Evolutionary conservation across 2,888 invertebrate genomes (phyloP).

Genomic region (Netelia inedita): DNA sequence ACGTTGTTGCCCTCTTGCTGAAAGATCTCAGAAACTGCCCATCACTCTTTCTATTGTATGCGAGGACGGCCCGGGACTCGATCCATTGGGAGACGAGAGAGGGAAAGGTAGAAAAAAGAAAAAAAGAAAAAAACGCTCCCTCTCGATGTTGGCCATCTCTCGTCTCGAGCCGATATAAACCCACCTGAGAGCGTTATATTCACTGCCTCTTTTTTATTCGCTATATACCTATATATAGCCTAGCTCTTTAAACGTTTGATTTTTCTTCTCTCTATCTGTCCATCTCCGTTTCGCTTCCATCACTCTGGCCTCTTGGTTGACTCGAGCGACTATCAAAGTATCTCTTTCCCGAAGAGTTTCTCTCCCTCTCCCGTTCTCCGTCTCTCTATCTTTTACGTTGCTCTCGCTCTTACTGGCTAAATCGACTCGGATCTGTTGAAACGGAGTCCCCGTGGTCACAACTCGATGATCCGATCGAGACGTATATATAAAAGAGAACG

Average conservation of each 20-base stretch:
- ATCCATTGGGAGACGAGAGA: conserved; percentile 51
- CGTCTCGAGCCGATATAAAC: conserved; percentile 26
- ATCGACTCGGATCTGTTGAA: conserved; percentile 57
- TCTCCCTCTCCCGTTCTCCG: conserved; percentile 37
- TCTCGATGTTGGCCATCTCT: conserved; percentile 48
- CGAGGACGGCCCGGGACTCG: conserved; percentile 62
- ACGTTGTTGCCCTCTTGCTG: conserved; percentile 67
- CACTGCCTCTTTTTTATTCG: conserved; percentile 15
- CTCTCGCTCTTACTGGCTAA: conserved; percentile 47
- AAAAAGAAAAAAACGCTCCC: conserved; percentile 29
- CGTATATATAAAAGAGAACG: not conserved
- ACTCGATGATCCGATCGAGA: conserved; percentile 66
- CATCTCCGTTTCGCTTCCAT: conserved; percentile 59
- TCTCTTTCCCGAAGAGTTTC: conserved; percentile 35
- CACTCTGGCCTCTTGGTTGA: conserved; percentile 52
- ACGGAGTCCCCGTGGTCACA: conserved; percentile 54
- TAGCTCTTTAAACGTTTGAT: conserved; percentile 47
- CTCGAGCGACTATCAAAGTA: conserved; percentile 65
- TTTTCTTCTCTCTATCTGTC: conserved; percentile 61
- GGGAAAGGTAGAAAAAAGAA: conserved; percentile 49
- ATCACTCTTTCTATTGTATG: conserved; percentile 78
- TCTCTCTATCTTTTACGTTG: conserved; percentile 23
- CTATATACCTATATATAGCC: conserved; percentile 12
- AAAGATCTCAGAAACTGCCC: conserved; percentile 76
- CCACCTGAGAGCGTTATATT: conserved; percentile 37